Conservation (phyloP, 2,797 vertebrate genomes). For the Myiothlypis chrysogaster region DNA sequence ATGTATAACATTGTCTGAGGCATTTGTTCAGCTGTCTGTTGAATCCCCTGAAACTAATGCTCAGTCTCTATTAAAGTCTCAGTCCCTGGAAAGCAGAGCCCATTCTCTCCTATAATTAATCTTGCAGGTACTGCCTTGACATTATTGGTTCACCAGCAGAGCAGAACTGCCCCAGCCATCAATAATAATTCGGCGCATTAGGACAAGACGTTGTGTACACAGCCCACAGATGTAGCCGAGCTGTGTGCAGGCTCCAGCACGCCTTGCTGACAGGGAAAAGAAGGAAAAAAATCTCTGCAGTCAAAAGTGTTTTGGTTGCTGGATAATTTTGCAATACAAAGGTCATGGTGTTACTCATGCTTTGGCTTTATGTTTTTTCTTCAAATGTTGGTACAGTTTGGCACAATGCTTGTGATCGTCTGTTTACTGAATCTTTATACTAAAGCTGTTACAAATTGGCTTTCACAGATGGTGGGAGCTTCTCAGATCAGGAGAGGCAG, state of each 20-base stretch:
- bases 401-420: conserved; percentile 75
- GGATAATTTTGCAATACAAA: conserved; percentile 68
- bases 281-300: conserved; percentile 1
- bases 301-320: conserved; percentile 63
- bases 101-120: conserved; percentile 81
- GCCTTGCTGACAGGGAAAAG: conserved; percentile 14
- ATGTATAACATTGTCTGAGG: conserved; percentile 70
- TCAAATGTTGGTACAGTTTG: conserved; percentile 64
- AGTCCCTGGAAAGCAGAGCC: conserved; percentile 75
- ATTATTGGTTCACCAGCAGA: conserved; percentile 85
- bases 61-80: conserved; percentile 80
- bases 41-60: conserved; percentile 78
- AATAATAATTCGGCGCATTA: conserved; percentile 82
- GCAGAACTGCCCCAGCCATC: conserved; percentile 81
- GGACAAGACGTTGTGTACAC: conserved; percentile 61
- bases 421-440: conserved; percentile 80
- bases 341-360: conserved; percentile 63
- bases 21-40: conserved; percentile 76
- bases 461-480: conserved; percentile 81
- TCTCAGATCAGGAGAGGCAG: conserved; percentile 77
- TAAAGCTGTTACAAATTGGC: conserved; percentile 82
- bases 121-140: conserved; percentile 82
- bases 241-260: conserved; percentile 25
- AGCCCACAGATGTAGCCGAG: conserved; percentile 63
- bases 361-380: conserved; percentile 66